Evolutionary conservation across 30 jellyfish, hydroid and myxozoan species (phyloP).

Genomic region (Mastigias papua): DNA sequence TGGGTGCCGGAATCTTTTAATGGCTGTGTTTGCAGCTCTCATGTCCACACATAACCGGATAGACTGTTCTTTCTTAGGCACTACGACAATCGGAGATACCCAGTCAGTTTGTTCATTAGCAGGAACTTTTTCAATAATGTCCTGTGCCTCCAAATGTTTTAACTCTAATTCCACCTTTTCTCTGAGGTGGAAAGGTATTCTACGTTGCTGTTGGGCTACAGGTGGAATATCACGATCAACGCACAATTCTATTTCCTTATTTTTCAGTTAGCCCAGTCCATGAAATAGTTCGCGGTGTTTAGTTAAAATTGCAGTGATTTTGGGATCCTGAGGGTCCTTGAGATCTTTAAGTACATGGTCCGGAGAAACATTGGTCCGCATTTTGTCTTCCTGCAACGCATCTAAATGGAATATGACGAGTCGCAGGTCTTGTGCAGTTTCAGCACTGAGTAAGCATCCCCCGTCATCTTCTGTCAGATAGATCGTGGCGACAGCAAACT

Average conservation of each 20-base stretch:
- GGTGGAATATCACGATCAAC: conserved; percentile 41
- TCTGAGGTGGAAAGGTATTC: conserved; percentile 49
- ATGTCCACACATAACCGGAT: conserved; percentile 38
- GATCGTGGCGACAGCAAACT: conserved; percentile 30
- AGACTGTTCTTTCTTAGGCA: conserved; percentile 22
- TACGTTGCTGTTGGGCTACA: conserved; percentile 45
- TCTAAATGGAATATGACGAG: conserved; percentile 7
- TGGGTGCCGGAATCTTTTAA: conserved; percentile 22
- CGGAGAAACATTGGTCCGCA: conserved; percentile 28
- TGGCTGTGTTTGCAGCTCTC: conserved; percentile 50
- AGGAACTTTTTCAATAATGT: conserved; percentile 54
- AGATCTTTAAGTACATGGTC: background rate
- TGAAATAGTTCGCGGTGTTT: conserved; percentile 1
- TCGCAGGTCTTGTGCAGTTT: conserved; percentile 53
- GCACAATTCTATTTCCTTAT: conserved; percentile 3
- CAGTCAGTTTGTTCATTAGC: conserved; percentile 54
- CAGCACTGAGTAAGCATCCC: conserved; percentile 58
- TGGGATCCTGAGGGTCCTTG: conserved; percentile 29
- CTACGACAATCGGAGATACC: conserved; percentile 37
- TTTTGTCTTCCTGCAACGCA: background rate
- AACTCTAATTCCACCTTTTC: conserved; percentile 51
- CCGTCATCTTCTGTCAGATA: conserved; percentile 56
- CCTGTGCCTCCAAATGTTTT: conserved; percentile 24
- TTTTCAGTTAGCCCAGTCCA: conserved; percentile 51
- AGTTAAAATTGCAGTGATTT: conserved; percentile 8